Base-by-base conservation (phyloP, 2,888 invertebrate genomes). In the Odontomyia ornata region DNA sequence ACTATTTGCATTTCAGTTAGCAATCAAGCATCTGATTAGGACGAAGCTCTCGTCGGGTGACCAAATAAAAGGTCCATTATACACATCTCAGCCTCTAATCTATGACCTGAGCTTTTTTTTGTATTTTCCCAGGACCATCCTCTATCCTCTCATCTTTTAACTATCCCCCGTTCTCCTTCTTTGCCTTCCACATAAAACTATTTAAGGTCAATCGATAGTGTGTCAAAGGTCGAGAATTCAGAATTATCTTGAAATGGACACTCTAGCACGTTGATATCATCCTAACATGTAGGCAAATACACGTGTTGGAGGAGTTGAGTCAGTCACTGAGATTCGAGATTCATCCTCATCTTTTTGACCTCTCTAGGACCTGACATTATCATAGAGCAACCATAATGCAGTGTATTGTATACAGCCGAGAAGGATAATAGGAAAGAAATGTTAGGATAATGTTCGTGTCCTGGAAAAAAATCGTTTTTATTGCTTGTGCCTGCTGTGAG, bases 401-500 rank as follows among this genome's bases (percentile, higher is more conserved):
- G 11, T 13, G 60, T 64, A 64, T 64, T 11, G 30, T 30, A 23
- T 46, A n/a, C n/a, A n/a, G 46, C 30, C 43, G 43, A 36, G 67
- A 67, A 67, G 67, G 67, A 46, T 67, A 67, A 46, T 23, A 67
- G 43, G 36, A 36, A 67, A 36, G 46, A 21, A 67, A 67, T 43
- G 25, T 21, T 36, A 21, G 25, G 67, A 67, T 67, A 67, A 67
- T 46, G 64, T 30, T 64, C 46, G n/a, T 43, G 36, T 46, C 46
- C 67, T 67, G 23, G 21, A 67, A 67, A 43, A 43, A 46, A 67
- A 46, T 67, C 43, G 46, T 15, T 67, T 64, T 43, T 67, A 67
- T 46, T 67, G 67, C 67, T 13, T 67, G 46, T 46, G 36, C 21
- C 67, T 67, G 36, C 11, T 46, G 23, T 43, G 25, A 11, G 46